Evolutionary conservation across 1,140 invertebrate genomes (phyloP).

Genomic region (Zaprionus davidi): DNA sequence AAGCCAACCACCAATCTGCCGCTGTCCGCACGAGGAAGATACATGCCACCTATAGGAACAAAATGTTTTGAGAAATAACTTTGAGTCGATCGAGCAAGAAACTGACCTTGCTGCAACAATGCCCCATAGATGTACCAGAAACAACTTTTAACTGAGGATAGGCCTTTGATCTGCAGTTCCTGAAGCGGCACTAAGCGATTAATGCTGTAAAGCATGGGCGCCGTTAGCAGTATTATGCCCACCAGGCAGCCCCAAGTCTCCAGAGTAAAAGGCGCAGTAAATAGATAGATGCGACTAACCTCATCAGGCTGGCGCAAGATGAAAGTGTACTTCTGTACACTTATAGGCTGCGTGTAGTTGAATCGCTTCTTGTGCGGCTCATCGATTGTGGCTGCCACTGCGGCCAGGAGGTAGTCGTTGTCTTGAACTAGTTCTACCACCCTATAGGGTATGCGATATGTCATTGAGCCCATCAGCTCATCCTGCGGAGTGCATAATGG

Average conservation of each 20-base stretch:
- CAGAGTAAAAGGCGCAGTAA: constrained; percentile 92
- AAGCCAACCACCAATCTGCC: constrained; percentile 94
- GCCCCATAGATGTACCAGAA: constrained; percentile 96
- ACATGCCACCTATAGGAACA: constrained; percentile 89
- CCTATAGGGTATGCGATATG: constrained; percentile 68
- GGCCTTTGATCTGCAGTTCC: constrained; percentile 86
- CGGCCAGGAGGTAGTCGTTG: constrained; percentile 88
- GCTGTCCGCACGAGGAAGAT: constrained; percentile 92
- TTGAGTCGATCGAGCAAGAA: not conserved
- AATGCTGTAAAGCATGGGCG: constrained; percentile 91
- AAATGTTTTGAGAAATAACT: not conserved
- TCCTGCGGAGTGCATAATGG: constrained; percentile 34
- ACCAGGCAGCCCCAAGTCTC: constrained; percentile 93
- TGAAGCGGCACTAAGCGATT: constrained; percentile 90
- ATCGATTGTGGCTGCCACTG: constrained; percentile 89
- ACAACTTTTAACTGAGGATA: constrained; percentile 90
- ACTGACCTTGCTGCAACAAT: constrained; percentile 93
- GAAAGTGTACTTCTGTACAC: constrained; percentile 91
- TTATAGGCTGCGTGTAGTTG: constrained; percentile 92
- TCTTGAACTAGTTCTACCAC: constrained; percentile 64
- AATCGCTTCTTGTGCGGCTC: constrained; percentile 87
- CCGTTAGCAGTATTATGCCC: constrained; percentile 89
- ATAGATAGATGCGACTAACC: constrained; percentile 91
- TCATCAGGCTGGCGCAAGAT: constrained; percentile 90
- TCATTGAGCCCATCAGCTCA: constrained; percentile 66